Base-by-base conservation (phyloP, 2,888 invertebrate genomes). In the Cremastobaeus sp. region DNA sequence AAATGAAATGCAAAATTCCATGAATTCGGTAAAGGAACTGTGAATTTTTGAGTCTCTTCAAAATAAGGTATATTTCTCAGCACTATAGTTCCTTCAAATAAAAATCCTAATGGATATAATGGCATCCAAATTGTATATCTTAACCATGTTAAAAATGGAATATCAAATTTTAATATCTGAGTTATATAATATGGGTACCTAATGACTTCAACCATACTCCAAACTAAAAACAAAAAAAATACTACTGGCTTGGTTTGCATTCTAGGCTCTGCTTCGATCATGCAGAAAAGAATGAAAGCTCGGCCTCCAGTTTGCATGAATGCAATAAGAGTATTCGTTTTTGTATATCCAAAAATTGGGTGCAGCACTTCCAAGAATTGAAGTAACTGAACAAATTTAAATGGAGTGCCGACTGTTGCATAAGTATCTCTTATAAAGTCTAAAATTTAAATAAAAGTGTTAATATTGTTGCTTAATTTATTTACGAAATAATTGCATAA, bases 51-150 rank as follows among this genome's bases (percentile, higher is more conserved):
- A 0, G 95, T 95, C 83, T 96, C 94, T 78, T 97, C 96, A 82
- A 96, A 95, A 85, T 95, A 95, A 0, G 96, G 95, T 83, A 98
- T 94, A 85, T 96, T 95, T 52, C 95, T 90, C 12, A 95, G 89
- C 35, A 95, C 90, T 9, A 95, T 91, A 2, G 94, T 92, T 0
- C 95, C 94, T 89, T 98, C 98, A 82, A 95, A 94, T 0, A 96
- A 83, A 78, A 97, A 92, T 3, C 97, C 98, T 32, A 97, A 85
- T 0, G 98, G 98, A 88, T 98, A 98, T 0, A 98, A 90, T 0
- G 96, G 93, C 77, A 98, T 95, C 98, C 98, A 99, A 60, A 96
- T 90, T 0, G 95, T 94, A 87, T 98, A 98, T 11, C 98, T 91
- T 1, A 98, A 88, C 98, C 98, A 98, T 0, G 96, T 97, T 5